These are phyloP conservation scores for Pipra filicauda DNA, from an alignment of 2,113 vertebrate genomes.

Conservation along the genomic window DNA sequence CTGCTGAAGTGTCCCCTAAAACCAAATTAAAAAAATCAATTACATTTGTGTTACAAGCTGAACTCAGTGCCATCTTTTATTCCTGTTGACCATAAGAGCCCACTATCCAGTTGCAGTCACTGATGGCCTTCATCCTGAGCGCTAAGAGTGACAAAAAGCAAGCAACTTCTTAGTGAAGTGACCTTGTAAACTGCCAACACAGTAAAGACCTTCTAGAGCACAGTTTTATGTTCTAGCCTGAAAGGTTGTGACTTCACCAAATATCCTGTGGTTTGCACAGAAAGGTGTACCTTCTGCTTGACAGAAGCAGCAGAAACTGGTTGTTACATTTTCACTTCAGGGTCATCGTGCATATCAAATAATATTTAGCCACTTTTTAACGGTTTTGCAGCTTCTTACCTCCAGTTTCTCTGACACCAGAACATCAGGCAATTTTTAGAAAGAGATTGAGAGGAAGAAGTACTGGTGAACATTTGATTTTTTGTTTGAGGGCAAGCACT, in stretches of 20 bases:
- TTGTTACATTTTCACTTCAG: neutral
- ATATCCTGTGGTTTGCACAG: neutral
- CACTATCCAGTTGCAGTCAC: neutral
- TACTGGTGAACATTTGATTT: neutral
- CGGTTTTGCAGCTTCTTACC: neutral
- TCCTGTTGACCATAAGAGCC: neutral
- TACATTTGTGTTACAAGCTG: neutral
- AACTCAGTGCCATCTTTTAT: neutral
- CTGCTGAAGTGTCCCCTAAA: conserved; percentile 95
- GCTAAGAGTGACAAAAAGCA: neutral
- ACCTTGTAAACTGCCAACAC: neutral
- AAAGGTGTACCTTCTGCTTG: neutral
- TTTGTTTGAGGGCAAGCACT: neutral
- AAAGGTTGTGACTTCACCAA: neutral
- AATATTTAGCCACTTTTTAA: neutral
- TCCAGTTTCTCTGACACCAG: neutral
- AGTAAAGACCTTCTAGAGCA: neutral
- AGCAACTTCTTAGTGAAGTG: neutral
- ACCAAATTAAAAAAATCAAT: neutral
- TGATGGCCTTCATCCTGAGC: neutral
- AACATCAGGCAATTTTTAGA: neutral
- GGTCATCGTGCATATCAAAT: neutral
- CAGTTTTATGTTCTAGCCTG: neutral
- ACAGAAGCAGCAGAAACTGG: neutral
- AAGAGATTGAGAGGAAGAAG: neutral